Evolutionary conservation across 2,888 invertebrate species (phyloP).

Genomic region (Sesia bembeciformis): DNA sequence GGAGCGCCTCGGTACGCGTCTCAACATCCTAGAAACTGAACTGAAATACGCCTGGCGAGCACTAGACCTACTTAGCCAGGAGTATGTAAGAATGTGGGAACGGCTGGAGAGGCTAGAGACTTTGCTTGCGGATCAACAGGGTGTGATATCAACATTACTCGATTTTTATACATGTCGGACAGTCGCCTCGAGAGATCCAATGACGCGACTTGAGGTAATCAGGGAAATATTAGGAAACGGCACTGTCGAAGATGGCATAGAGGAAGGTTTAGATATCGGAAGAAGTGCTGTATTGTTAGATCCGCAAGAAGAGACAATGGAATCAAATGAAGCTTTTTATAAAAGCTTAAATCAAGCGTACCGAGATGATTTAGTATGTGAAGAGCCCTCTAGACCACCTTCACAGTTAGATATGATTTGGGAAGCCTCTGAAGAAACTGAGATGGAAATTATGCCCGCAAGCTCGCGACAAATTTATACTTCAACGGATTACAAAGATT

Average conservation of each 20-base stretch:
- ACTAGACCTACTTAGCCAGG: slow-evolving; percentile 90
- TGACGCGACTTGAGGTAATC: slow-evolving; percentile 74
- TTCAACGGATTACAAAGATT: slow-evolving; percentile 85
- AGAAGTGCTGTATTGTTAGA: slow-evolving; percentile 51
- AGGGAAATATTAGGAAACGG: slow-evolving; percentile 79
- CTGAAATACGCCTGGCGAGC: slow-evolving; percentile 95
- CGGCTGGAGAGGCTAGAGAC: slow-evolving; percentile 90
- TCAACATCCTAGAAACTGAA: slow-evolving; percentile 92
- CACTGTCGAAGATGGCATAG: slow-evolving; percentile 78
- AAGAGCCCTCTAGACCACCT: slow-evolving; percentile 76
- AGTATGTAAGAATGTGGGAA: slow-evolving; percentile 96
- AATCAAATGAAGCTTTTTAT: slow-evolving; percentile 91
- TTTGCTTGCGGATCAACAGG: slow-evolving; percentile 90
- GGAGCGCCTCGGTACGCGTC: slow-evolving; percentile 90
- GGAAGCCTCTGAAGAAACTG: slow-evolving; percentile 86
- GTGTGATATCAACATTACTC: slow-evolving; percentile 90
- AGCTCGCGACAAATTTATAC: slow-evolving; percentile 80
- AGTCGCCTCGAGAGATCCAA: slow-evolving; percentile 67
- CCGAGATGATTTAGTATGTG: slow-evolving; percentile 83
- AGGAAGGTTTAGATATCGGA: slow-evolving; percentile 77
- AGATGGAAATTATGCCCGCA: slow-evolving; percentile 70
- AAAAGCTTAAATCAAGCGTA: slow-evolving; percentile 91
- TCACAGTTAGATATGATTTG: slow-evolving; percentile 90
- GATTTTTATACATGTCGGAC: slow-evolving; percentile 80
- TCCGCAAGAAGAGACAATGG: slow-evolving; percentile 69